Base-by-base conservation (phyloP, 2,113 vertebrate genomes). In the Picathartes gymnocephalus region DNA sequence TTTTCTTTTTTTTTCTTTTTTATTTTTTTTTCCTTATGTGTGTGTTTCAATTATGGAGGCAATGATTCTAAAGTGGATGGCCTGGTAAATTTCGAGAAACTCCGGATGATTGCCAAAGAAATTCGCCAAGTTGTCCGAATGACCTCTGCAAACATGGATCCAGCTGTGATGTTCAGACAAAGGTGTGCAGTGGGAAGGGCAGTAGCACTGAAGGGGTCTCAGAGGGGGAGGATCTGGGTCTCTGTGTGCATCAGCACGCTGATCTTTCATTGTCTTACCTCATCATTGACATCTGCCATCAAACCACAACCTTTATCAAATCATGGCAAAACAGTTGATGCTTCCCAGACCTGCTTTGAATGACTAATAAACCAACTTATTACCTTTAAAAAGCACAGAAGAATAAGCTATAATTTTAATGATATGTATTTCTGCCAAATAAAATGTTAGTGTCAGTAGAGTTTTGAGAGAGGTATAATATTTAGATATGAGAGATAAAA, bases 81-180 rank as follows among this genome's bases (percentile, higher is more conserved):
- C 19, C 98, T 99, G 90, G 99, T 99, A 48, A 99, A 99, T 96
- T 99, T 99, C 30, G 99, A 99, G 97, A 99, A 99, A 62, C 98
- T 99, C 56, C 96, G 99, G 85, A 99, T 99, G 99, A 99, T 99
- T 74, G 99, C 99, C 84, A 99, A 99, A 93, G 99, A 99, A 96
- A 99, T 99, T 51, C 98, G 99, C 53, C 98, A 99, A 25, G 98
- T 99, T 47, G 97, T 99, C 83, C 97, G 98, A 40, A 99, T 99
- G 99, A 99, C 99, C 40, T 99, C 99, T 2, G 99, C 99, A 53
- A 99, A 99, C 97, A 99, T 99, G 99, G 99, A 99, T 78, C 99
- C 99, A 0, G 99, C 99, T 21, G 98, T 99, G 47, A 99, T 99
- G 99, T 99, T 99, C 97, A 97, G 99, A 84, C 99, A 99, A 97